A percentile compares a stretch with the other conserved stretches of the same genome.
These are phyloP conservation scores for Aplodontia rufa DNA, from an alignment of 2,113 vertebrate species.

Conservation along the genomic window DNA sequence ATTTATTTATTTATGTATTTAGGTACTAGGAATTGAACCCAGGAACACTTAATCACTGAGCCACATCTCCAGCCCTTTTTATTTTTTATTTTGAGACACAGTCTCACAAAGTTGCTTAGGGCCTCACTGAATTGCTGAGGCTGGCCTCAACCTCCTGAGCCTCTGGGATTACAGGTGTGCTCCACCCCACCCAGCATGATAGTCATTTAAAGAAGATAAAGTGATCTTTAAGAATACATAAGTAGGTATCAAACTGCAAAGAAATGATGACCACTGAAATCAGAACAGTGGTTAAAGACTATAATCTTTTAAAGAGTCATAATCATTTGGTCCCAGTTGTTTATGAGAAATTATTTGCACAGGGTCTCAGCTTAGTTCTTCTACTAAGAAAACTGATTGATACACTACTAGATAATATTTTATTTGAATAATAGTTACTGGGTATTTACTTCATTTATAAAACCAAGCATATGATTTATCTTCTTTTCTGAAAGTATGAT, in stretches of 20 bases:
- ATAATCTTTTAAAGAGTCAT: not conserved
- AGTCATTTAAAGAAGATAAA: not conserved
- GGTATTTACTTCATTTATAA: constrained; percentile 1
- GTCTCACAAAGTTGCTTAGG: too few relatives aligned
- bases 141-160: too few relatives aligned
- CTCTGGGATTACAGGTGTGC: too few relatives aligned
- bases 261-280: not conserved
- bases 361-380: not conserved
- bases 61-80: too few relatives aligned
- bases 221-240: not conserved
- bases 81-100: too few relatives aligned
- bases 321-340: not conserved
- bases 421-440: not conserved
- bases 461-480: not conserved
- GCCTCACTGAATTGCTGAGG: too few relatives aligned
- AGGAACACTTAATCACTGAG: too few relatives aligned
- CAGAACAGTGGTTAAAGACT: not conserved
- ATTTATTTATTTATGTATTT: not conserved
- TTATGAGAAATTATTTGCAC: not conserved
- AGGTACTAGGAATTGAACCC: too few relatives aligned
- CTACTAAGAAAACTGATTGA: not conserved
- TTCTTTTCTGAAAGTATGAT: constrained; percentile 30
- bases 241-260: not conserved
- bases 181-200: too few relatives aligned
- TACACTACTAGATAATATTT: not conserved